These are phyloP conservation scores for Lapara coniferarum DNA, from an alignment of 2,888 invertebrate genomes.

Conservation along the genomic window DNA sequence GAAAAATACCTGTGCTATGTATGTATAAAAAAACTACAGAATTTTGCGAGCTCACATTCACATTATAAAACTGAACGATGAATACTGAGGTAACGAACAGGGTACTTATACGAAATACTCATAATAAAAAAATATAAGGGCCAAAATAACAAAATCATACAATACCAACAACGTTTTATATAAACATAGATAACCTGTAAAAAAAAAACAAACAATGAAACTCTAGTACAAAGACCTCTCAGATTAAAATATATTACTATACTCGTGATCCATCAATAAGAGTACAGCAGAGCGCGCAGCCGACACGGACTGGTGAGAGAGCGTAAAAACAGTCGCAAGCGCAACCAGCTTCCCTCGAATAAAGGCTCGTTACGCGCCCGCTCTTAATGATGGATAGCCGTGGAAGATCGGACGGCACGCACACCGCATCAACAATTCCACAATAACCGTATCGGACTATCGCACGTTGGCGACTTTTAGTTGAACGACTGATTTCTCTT, in stretches of 20 bases:
- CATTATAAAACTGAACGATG: too few relatives aligned
- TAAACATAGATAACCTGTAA: background rate
- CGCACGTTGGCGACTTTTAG: background rate
- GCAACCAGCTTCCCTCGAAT: slow-evolving; percentile 64
- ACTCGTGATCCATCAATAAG: slow-evolving; percentile 68
- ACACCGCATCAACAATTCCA: slow-evolving; percentile 38
- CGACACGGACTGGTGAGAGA: slow-evolving; percentile 43
- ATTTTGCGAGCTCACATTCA: too few relatives aligned
- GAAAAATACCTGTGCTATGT: too few relatives aligned
- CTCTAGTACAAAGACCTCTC: slow-evolving; percentile 30
- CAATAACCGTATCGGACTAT: slow-evolving; percentile 9
- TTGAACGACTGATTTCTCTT: background rate
- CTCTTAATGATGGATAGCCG: slow-evolving; percentile 78
- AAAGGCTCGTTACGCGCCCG: slow-evolving; percentile 79
- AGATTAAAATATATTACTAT: slow-evolving; percentile 37
- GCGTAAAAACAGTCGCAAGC: slow-evolving; percentile 67
- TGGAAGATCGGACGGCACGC: slow-evolving; percentile 67
- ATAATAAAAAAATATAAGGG: too few relatives aligned
- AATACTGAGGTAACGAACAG: too few relatives aligned
- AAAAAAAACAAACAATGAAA: slow-evolving; percentile 15
- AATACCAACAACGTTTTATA: slow-evolving; percentile 35
- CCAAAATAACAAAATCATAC: background rate
- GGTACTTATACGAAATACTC: too few relatives aligned
- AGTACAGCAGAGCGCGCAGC: slow-evolving; percentile 37
- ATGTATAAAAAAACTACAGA: too few relatives aligned